These are phyloP conservation scores for Rhizoglyphus robini DNA, from an alignment of 1,140 invertebrate species.

Conservation along the genomic window DNA sequence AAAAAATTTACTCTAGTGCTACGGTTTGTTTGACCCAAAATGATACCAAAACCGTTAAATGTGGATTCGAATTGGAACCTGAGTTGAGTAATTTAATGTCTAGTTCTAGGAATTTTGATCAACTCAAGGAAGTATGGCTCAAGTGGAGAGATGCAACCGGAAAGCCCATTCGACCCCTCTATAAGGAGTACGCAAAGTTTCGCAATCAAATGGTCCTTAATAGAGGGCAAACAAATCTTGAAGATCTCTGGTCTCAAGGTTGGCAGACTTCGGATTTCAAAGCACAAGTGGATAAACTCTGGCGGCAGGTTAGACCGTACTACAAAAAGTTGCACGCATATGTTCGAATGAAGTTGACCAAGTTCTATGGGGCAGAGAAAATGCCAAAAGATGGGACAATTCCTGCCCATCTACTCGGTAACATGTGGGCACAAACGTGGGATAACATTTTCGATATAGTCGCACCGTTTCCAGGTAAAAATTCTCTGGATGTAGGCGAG, in stretches of 20 bases:
- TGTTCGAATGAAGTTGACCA: constrained; percentile 12
- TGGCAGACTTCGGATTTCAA: constrained; percentile 23
- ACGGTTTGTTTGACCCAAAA: not conserved
- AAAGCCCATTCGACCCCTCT: not conserved
- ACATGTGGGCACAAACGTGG: constrained; percentile 89
- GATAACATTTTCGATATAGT: constrained; percentile 61
- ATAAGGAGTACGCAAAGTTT: constrained; percentile 3
- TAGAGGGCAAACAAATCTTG: constrained; percentile 20
- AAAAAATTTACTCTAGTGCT: constrained; percentile 5
- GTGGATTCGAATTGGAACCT: constrained; percentile 13
- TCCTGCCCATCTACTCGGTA: constrained; percentile 72
- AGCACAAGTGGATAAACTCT: constrained; percentile 16
- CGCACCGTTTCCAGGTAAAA: constrained; percentile 57
- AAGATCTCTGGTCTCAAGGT: constrained; percentile 19
- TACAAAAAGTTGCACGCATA: constrained; percentile 25
- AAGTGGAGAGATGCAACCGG: constrained; percentile 21
- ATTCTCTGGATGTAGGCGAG: constrained; percentile 52
- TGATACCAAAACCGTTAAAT: not conserved
- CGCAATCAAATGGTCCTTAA: constrained; percentile 20
- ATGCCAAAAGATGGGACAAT: constrained; percentile 51
- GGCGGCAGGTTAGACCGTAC: constrained; percentile 22
- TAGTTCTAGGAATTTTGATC: constrained; percentile 8
- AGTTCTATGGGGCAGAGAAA: constrained; percentile 25
- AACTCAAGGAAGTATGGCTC: constrained; percentile 20
- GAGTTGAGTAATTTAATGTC: constrained; percentile 8